Evolutionary conservation across 2,113 vertebrate genomes (phyloP).

Genomic region (Poecile atricapillus): DNA sequence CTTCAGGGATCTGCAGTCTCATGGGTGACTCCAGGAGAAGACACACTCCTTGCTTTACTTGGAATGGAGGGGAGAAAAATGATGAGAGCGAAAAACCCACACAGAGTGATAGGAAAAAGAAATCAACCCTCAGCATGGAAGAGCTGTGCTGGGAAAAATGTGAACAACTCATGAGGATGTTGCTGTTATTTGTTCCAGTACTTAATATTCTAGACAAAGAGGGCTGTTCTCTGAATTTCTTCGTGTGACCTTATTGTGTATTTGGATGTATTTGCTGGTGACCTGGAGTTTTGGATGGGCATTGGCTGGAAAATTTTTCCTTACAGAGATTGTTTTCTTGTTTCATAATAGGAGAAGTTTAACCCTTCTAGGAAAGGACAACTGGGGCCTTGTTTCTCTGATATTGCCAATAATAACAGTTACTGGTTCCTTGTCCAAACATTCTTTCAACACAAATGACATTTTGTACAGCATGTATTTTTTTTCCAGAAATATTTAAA

Average conservation of each 20-base stretch:
- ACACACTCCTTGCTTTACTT: background rate
- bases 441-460: background rate
- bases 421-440: background rate
- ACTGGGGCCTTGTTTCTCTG: background rate
- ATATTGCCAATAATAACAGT: slow-evolving; percentile 44
- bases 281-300: slow-evolving; percentile 57
- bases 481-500: slow-evolving; percentile 18
- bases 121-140: background rate
- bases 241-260: slow-evolving; percentile 21
- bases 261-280: slow-evolving; percentile 49
- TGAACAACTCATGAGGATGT: background rate
- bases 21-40: background rate
- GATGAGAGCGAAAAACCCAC: slow-evolving; percentile 15
- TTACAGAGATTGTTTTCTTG: slow-evolving; percentile 39
- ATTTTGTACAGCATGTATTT: slow-evolving; percentile 20
- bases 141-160: slow-evolving; percentile 28
- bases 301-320: slow-evolving; percentile 43
- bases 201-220: slow-evolving; percentile 41
- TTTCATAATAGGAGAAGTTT: slow-evolving; percentile 53
- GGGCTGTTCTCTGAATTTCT: slow-evolving; percentile 25
- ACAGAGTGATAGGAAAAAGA: background rate
- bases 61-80: background rate
- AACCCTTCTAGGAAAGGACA: slow-evolving; percentile 57
- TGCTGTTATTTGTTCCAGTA: slow-evolving; percentile 52
- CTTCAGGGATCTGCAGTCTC: background rate